Conservation (phyloP, 2,888 invertebrate species). For the Chesias legatella region DNA sequence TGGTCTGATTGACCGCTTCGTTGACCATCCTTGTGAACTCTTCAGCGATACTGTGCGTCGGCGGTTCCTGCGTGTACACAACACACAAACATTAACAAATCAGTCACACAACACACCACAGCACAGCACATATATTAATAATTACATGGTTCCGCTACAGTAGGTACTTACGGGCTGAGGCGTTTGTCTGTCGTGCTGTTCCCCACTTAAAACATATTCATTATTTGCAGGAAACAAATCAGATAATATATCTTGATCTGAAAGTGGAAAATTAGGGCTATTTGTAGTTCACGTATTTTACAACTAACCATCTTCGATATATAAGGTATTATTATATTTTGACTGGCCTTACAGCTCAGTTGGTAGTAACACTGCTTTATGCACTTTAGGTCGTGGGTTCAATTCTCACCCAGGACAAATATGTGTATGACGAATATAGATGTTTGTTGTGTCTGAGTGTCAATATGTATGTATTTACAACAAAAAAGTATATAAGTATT, state of each 20-base stretch:
- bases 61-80: conserved; percentile 43
- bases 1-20: conserved; percentile 65
- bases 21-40: conserved; percentile 73
- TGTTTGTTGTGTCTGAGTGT: no score
- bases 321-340: no score
- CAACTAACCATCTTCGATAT: neutral
- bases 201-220: conserved; percentile 65
- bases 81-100: conserved; percentile 4
- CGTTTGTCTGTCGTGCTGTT: conserved; percentile 75
- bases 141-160: no score
- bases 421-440: no score
- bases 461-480: no score
- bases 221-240: conserved; percentile 56
- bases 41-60: conserved; percentile 62
- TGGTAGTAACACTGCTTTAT: no score
- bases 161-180: conserved; percentile 69
- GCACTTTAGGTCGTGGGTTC: no score
- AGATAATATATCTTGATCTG: conserved; percentile 76
- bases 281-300: neutral
- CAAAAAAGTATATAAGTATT: no score
- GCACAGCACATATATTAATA: no score
- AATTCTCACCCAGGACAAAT: no score
- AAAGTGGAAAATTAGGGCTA: conserved; percentile 34
- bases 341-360: no score
- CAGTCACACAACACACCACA: no score